phyloP scores from a whole-genome alignment of 2,888 invertebrate species.

The Euplexia lucipara region DNA sequence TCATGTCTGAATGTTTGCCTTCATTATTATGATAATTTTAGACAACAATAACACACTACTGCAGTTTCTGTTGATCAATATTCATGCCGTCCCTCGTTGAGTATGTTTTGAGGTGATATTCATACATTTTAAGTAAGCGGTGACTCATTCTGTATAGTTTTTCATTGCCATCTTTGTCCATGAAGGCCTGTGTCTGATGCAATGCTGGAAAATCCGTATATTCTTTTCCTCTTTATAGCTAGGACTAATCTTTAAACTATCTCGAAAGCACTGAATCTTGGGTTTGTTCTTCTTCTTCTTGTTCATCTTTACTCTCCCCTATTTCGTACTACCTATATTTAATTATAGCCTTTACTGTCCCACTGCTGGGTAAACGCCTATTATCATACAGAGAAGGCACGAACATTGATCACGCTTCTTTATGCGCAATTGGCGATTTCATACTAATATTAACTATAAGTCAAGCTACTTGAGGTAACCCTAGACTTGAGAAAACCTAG shows the following conservation, averaged over 20 bases:
- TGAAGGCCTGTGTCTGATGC: background rate
- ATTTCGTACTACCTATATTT: no score
- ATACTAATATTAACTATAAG: no score
- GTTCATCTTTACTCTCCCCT: background rate
- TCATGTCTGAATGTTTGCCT: constrained; percentile 49
- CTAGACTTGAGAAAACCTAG: no score
- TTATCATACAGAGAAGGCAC: no score
- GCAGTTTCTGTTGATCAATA: constrained; percentile 50
- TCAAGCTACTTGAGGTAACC: no score
- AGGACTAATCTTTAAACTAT: background rate
- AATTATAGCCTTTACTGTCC: no score
- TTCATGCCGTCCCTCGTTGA: constrained; percentile 39
- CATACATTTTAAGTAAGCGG: constrained; percentile 9
- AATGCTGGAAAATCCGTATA: background rate
- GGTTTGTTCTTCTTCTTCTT: no score
- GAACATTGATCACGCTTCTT: no score
- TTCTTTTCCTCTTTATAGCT: constrained; percentile 4
- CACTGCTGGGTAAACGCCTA: no score
- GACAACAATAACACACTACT: constrained; percentile 42
- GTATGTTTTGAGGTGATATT: constrained; percentile 48
- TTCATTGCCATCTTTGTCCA: constrained; percentile 19
- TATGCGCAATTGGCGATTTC: no score
- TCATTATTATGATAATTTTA: constrained; percentile 59
- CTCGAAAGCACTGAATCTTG: background rate
- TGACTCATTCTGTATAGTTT: constrained; percentile 24